A percentile compares a stretch with the other conserved stretches of the same genome.
These are phyloP conservation scores for Perognathus longimembris DNA, from an alignment of 2,113 vertebrate species.

Conservation along the genomic window DNA sequence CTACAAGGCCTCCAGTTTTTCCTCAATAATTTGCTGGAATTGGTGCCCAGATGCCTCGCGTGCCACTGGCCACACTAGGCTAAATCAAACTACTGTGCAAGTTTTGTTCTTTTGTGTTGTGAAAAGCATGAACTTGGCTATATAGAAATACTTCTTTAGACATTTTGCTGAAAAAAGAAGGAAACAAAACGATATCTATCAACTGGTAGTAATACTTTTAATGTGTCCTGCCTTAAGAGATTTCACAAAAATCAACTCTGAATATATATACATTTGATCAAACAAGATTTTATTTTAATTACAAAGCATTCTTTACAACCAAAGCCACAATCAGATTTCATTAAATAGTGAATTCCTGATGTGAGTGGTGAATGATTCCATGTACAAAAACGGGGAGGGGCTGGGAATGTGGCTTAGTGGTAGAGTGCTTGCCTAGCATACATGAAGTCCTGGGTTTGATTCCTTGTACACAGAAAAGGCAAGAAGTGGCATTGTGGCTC, in stretches of 20 bases:
- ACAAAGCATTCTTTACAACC: conserved; percentile 62
- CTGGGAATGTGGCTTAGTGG: no score
- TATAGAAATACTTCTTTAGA: conserved; percentile 39
- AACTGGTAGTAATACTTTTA: background rate
- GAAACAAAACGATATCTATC: conserved; percentile 1
- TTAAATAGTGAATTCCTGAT: conserved; percentile 65
- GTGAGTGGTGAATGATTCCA: conserved; percentile 60
- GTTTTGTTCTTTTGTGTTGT: background rate
- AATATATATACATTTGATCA: conserved; percentile 42
- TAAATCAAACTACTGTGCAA: conserved; percentile 12
- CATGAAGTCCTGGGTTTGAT: no score
- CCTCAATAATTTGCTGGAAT: background rate
- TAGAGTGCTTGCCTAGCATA: no score
- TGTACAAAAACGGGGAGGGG: conserved; percentile 15
- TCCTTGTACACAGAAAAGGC: no score
- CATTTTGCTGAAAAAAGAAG: conserved; percentile 22
- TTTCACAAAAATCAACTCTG: conserved; percentile 13
- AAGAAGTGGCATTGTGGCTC: no score
- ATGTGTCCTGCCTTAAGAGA: background rate
- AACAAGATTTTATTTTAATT: conserved; percentile 70
- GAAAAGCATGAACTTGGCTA: background rate
- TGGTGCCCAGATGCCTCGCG: background rate
- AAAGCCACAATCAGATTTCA: conserved; percentile 59
- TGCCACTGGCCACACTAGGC: background rate
- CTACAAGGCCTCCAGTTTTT: background rate